Evolutionary conservation across 2,888 invertebrate species (phyloP).

Genomic region (Brachypterus glaber): DNA sequence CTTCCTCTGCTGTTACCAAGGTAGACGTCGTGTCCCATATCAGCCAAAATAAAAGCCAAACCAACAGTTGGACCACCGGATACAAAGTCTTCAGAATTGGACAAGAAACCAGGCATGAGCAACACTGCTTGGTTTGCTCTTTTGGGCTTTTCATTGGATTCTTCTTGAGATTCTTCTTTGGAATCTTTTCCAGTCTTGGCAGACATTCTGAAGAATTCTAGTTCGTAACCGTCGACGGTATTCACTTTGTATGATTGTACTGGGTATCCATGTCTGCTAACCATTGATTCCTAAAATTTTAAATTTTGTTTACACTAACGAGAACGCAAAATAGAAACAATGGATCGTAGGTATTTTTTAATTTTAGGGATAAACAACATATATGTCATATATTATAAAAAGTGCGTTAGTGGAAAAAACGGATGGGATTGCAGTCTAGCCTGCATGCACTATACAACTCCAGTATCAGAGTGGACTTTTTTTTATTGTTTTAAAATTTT

Average conservation of each 20-base stretch:
- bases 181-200: background rate
- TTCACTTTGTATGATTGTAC: conserved; percentile 37
- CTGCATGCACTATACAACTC: no score
- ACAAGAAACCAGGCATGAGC: conserved; percentile 67
- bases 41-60: conserved; percentile 39
- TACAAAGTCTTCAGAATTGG: conserved; percentile 66
- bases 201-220: conserved; percentile 35
- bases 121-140: conserved; percentile 52
- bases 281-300: conserved; percentile 31
- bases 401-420: no score
- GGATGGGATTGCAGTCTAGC: no score
- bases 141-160: no score
- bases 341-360: no score
- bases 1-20: conserved; percentile 53
- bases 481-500: no score
- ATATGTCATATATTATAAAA: no score
- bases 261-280: conserved; percentile 36
- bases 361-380: no score
- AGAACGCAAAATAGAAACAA: no score
- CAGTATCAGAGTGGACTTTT: no score
- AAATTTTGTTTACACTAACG: background rate
- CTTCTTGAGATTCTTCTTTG: background rate
- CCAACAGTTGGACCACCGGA: conserved; percentile 52
- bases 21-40: conserved; percentile 48
- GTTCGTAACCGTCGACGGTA: conserved; percentile 41